phyloP scores from a whole-genome alignment of 2,797 vertebrate genomes.

The Psittacula derbiana region DNA sequence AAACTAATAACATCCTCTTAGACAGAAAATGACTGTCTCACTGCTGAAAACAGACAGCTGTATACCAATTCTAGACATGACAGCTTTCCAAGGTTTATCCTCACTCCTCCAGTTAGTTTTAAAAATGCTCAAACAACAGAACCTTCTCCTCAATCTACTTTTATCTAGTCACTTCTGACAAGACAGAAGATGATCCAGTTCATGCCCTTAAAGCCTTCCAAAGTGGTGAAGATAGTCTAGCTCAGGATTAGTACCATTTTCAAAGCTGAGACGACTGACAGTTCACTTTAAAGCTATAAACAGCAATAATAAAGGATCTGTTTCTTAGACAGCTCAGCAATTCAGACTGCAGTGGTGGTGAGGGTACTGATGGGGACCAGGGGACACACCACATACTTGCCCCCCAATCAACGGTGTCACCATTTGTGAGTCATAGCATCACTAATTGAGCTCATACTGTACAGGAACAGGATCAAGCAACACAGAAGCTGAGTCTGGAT shows the following conservation, averaged over 20 bases:
- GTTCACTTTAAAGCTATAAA: not conserved
- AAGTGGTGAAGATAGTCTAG: not conserved
- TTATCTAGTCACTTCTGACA: not conserved
- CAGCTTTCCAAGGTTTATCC: not conserved
- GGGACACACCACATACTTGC: not conserved
- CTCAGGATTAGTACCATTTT: not conserved
- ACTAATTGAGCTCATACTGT: fast-evolving
- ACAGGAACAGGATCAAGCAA: not conserved
- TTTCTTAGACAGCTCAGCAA: not conserved
- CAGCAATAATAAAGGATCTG: not conserved
- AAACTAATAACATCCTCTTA: not conserved
- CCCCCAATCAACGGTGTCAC: not conserved
- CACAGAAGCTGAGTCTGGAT: not conserved
- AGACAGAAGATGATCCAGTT: not conserved
- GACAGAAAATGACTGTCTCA: not conserved
- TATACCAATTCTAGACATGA: not conserved
- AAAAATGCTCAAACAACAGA: not conserved
- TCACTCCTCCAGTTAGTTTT: not conserved
- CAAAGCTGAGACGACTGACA: not conserved
- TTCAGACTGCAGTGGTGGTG: not conserved
- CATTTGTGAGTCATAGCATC: not conserved
- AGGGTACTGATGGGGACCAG: not conserved
- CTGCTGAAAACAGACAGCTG: not conserved
- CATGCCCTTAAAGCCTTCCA: not conserved
- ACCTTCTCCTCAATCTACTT: not conserved